Conservation (phyloP, 2,797 vertebrate species). For the Yasuhikotakia modesta region DNA sequence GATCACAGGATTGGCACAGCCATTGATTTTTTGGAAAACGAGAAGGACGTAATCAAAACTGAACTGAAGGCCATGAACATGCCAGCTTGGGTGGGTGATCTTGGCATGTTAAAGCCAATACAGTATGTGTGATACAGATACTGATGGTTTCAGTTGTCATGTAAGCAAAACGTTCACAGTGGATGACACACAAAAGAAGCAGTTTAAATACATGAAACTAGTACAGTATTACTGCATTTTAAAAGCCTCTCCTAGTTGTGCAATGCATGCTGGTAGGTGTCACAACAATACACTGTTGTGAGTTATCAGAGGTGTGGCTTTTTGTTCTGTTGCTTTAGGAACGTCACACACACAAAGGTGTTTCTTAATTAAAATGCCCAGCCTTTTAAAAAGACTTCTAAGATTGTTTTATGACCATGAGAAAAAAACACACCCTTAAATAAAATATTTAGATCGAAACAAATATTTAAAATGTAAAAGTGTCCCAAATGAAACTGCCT, state of each 20-base stretch:
- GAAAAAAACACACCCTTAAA: conserved; percentile 18
- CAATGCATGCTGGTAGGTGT: conserved; percentile 9
- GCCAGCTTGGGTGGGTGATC: conserved; percentile 83
- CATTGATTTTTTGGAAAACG: conserved; percentile 84
- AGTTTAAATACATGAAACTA: neutral
- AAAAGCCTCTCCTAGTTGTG: neutral
- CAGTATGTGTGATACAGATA: too few relatives aligned
- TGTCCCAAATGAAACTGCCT: too few relatives aligned
- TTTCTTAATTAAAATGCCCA: neutral
- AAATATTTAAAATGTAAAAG: neutral
- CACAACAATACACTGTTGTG: conserved; percentile 16
- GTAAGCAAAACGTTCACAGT: too few relatives aligned
- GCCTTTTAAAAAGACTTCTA: conserved; percentile 5
- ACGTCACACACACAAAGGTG: conserved; percentile 47
- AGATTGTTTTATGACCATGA: neutral
- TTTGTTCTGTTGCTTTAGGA: conserved; percentile 51
- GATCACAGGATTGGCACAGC: conserved; percentile 81
- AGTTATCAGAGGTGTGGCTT: conserved; percentile 53
- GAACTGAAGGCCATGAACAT: conserved; percentile 80
- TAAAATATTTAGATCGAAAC: neutral
- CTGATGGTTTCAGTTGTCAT: too few relatives aligned
- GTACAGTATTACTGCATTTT: neutral
- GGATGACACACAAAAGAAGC: too few relatives aligned
- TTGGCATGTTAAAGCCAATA: neutral
- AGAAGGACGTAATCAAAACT: conserved; percentile 76